Conservation (phyloP, 2,888 invertebrate species). For the Galeopsomyia nigrocyanea region DNA sequence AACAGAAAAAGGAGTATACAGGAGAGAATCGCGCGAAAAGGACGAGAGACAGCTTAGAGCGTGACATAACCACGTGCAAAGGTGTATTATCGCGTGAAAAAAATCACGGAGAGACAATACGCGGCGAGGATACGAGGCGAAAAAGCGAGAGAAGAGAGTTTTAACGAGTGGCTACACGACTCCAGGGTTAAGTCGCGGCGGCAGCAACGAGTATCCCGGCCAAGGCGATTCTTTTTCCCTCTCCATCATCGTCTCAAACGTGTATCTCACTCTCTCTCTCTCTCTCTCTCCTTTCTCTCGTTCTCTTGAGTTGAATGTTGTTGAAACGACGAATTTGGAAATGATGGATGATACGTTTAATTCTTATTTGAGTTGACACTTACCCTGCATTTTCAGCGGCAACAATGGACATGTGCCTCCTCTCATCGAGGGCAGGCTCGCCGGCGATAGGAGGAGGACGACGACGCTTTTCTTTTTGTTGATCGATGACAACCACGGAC, state of each 20-base stretch:
- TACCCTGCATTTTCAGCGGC: constrained; percentile 77
- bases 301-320: background rate
- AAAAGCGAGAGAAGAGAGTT: background rate
- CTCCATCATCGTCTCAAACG: background rate
- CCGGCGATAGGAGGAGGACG: constrained; percentile 71
- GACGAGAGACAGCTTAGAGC: background rate
- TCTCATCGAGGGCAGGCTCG: constrained; percentile 74
- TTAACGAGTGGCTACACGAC: constrained; percentile 9
- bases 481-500: too few species aligned
- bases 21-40: background rate
- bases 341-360: background rate
- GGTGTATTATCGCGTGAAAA: background rate
- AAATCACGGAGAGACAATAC: background rate
- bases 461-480: constrained; percentile 67
- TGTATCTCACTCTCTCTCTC: constrained; percentile 29
- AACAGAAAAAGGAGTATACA: background rate
- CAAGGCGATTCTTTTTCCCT: constrained; percentile 53
- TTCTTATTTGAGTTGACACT: constrained; percentile 50
- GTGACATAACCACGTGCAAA: background rate
- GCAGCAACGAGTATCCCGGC: constrained; percentile 51
- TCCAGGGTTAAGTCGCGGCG: constrained; percentile 48
- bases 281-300: constrained; percentile 9
- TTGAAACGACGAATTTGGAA: background rate
- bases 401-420: constrained; percentile 77
- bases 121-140: background rate